phyloP scores from a whole-genome alignment of 2,797 vertebrate genomes.

The Argyrosomus regius region DNA sequence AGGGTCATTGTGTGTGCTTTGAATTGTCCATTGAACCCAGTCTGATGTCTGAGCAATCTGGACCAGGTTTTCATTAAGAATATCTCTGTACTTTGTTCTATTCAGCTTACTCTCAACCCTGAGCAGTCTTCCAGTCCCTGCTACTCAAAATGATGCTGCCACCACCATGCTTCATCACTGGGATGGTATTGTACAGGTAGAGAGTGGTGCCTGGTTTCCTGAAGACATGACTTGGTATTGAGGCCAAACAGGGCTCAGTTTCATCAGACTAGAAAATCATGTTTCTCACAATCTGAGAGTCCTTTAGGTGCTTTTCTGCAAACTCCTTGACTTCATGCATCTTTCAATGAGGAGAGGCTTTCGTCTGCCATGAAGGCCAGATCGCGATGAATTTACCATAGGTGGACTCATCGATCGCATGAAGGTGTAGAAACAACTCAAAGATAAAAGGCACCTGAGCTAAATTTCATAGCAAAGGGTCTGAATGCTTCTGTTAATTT shows the following conservation, averaged over 20 bases:
- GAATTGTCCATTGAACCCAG: background rate
- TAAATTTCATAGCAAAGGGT: background rate
- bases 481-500: background rate
- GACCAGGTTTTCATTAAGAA: background rate
- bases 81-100: background rate
- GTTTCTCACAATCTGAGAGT: background rate
- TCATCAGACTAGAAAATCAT: background rate
- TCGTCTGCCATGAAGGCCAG: background rate
- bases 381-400: background rate
- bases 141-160: background rate
- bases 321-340: background rate
- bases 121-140: background rate
- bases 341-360: background rate
- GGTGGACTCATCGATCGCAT: background rate
- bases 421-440: background rate
- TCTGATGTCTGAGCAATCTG: background rate
- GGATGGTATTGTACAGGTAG: background rate
- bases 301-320: background rate
- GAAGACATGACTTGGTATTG: background rate
- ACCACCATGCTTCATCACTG: background rate
- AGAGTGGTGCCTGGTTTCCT: background rate
- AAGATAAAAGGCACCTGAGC: background rate
- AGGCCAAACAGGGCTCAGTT: background rate
- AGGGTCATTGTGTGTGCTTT: background rate
- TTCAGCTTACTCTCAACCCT: background rate